Evolutionary conservation across 2,113 vertebrate species (phyloP), one percentile per base, ranked within the genome.

Genomic region (Drymodes brunneopygia): DNA sequence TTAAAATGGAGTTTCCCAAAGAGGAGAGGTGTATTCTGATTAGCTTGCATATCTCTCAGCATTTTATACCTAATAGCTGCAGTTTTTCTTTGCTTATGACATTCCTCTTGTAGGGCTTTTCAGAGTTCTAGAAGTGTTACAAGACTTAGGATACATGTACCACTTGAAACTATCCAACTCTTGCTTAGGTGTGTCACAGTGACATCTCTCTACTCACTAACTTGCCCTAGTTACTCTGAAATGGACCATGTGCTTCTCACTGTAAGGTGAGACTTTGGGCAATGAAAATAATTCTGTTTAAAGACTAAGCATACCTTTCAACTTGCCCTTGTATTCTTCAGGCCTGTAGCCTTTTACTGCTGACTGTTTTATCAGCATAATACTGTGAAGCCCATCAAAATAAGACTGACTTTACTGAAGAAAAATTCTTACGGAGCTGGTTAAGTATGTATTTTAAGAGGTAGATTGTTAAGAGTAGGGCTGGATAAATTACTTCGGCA

Each of bases 121-220:
- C 40, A 42, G 38, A 73, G 4, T 40, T 92, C 15, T 33, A 29
- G 24, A 86, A 50, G 27, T 48, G 11, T 15, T 69, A 2, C 2
- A 62, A 72, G 35, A 33, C 10, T 54, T 54, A 10, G 4, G 40
- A 17, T 64, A 16, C 38, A 15, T 80, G 16, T 71, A 47, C 29
- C 23, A 6, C 27, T n/a, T 79, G 51, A 85, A 81, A 75, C 33
- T 71, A 38, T 11, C 53, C n/a, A 50, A n/a, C n/a, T 87, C n/a
- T 60, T 0, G 0, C 11, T 88, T 24, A 8, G n/a, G 7, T 75
- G 14, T 36, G 17, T 66, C 50, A 29, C 45, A 29, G 31, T 29
- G 60, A 10, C 15, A 42, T 36, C 27, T 77, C 22, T 57, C 14
- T 61, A 20, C 16, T 51, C 35, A 28, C 58, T 80, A 79, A 19